Evolutionary conservation across 2,888 invertebrate genomes (phyloP), one percentile per base, ranked within the genome.

Genomic region (Mythimna pallens): DNA sequence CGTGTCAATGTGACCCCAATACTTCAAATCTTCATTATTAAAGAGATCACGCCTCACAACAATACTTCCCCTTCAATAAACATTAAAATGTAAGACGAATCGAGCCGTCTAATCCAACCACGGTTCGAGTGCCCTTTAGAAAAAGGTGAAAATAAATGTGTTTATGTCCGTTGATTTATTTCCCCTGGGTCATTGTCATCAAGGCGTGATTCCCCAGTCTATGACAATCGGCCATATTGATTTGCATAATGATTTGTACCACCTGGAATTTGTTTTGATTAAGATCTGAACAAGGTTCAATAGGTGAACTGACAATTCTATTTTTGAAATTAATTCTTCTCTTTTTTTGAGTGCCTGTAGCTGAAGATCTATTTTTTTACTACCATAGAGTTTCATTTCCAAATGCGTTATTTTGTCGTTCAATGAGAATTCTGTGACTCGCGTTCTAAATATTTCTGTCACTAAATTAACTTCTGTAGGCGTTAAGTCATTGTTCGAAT

Each of bases 41-140:
- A 79, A 83, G 82, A 87, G 85, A 81, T 85, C 87, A 85, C 86
- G 81, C 87, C 84, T 83, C 3, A 20, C 22, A 68, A 85, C 83
- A 78, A 78, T 73, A 61, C 17, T 65, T 70, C 62, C 81, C 82
- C 65, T 77, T 82, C 12, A 47, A 40, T 74, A 78, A 75, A 67
- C 63, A 70, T 83, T 92, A 91, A 89, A 91, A 92, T 92, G 92
- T 92, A 92, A 89, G 91, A 90, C 89, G 92, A 91, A 93, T 93
- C 87, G 91, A 93, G 87, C 89, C 88, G 91, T 89, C 92, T 93
- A 95, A 95, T 95, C 92, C 92, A 79, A 93, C 94, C 94, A 87
- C 92, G 91, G 89, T 82, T 93, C 89, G 90, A 95, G 95, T 92
- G 92, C 89, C 85, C 88, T 88, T 87, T 88, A 83, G 84, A 91